phyloP scores from a whole-genome alignment of 2,113 vertebrate species.

The Aldabrachelys gigantea region DNA sequence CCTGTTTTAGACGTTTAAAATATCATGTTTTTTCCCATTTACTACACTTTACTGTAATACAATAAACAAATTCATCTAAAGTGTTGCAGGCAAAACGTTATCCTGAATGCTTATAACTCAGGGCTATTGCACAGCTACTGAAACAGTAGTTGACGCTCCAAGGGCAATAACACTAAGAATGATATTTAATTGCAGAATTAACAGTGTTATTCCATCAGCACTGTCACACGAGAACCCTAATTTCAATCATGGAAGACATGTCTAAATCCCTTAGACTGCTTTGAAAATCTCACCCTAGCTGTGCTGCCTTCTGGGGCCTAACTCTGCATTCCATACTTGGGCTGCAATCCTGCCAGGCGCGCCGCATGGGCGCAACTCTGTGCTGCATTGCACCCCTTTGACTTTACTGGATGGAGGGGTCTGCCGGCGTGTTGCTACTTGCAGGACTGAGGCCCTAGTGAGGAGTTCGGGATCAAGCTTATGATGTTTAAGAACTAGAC shows the following conservation, averaged over 20 bases:
- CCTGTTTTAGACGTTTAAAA: slow-evolving; percentile 68
- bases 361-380: no score
- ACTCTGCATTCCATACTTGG: not conserved
- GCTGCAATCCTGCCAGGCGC: not conserved
- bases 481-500: not conserved
- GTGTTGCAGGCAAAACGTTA: slow-evolving; percentile 31
- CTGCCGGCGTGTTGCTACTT: not conserved
- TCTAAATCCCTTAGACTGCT: not conserved
- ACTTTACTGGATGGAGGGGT: not conserved
- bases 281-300: not conserved
- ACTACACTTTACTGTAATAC: not conserved
- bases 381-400: not conserved
- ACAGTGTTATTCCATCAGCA: not conserved
- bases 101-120: slow-evolving; percentile 15
- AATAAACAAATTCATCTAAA: slow-evolving; percentile 41
- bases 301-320: not conserved
- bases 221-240: not conserved
- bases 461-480: not conserved
- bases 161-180: not conserved
- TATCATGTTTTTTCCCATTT: not conserved
- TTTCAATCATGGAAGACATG: not conserved
- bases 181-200: not conserved
- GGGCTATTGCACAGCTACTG: not conserved
- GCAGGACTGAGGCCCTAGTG: not conserved
- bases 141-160: not conserved